Conservation (phyloP, 2,888 invertebrate species). For the Tryphoninae sp. region DNA sequence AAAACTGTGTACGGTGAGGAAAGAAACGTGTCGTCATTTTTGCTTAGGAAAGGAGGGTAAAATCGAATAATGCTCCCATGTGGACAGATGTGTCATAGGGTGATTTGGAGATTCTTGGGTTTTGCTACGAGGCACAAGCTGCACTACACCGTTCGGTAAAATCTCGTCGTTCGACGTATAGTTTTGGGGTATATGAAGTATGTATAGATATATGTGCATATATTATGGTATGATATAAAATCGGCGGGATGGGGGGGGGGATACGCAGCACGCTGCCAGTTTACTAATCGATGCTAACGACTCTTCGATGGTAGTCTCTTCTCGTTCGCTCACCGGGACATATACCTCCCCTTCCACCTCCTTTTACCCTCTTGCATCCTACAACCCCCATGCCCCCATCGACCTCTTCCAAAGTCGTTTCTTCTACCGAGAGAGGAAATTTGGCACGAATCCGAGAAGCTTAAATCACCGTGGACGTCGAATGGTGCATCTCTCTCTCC, state of each 20-base stretch:
- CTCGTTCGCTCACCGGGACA: constrained; percentile 45
- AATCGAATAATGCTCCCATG: background rate
- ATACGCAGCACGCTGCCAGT: constrained; percentile 50
- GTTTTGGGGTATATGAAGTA: background rate
- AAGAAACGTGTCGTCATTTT: constrained; percentile 9
- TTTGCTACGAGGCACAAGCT: constrained; percentile 29
- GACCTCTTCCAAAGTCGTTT: constrained; percentile 52
- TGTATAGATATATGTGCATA: background rate
- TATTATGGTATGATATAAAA: constrained; percentile 2
- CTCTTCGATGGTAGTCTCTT: constrained; percentile 68
- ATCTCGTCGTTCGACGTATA: constrained; percentile 27
- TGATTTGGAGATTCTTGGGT: constrained; percentile 24
- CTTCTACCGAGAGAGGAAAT: constrained; percentile 47
- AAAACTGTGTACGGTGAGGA: too few relatives aligned
- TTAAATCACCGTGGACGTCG: constrained; percentile 56
- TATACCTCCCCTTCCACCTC: background rate
- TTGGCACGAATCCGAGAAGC: constrained; percentile 58
- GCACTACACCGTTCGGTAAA: constrained; percentile 22
- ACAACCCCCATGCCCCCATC: constrained; percentile 38
- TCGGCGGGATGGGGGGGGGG: constrained; percentile 27
- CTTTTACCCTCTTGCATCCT: background rate
- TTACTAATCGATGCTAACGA: constrained; percentile 74
- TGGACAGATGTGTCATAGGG: background rate
- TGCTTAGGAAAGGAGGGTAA: background rate
- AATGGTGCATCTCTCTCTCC: constrained; percentile 18